Evolutionary conservation across 2,888 invertebrate species (phyloP).

Genomic region (Thumatha senex): DNA sequence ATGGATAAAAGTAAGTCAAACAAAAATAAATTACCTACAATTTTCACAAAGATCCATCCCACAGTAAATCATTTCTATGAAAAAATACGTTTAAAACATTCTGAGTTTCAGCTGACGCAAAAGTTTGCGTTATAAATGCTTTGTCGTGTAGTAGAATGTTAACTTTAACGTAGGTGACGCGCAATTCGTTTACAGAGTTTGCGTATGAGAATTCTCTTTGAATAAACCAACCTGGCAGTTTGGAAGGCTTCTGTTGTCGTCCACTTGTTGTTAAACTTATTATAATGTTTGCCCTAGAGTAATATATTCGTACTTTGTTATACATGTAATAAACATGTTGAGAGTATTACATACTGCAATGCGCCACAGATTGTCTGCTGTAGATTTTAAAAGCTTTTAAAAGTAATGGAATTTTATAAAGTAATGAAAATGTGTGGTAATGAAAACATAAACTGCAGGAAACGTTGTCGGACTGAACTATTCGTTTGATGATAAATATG

Average conservation of each 20-base stretch:
- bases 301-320: not conserved
- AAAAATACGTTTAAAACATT: slow-evolving; percentile 30
- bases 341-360: no score
- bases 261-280: slow-evolving; percentile 5
- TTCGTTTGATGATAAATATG: no score
- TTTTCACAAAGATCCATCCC: slow-evolving; percentile 26
- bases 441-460: no score
- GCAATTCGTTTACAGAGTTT: slow-evolving; percentile 25
- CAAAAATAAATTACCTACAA: slow-evolving; percentile 24
- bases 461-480: no score
- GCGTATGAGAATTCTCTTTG: slow-evolving; percentile 6
- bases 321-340: not conserved
- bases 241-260: not conserved
- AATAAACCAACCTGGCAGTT: slow-evolving; percentile 3
- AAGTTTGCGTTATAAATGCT: slow-evolving; percentile 33
- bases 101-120: slow-evolving; percentile 30
- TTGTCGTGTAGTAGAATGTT: slow-evolving; percentile 20
- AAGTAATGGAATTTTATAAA: no score
- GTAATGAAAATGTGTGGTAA: no score
- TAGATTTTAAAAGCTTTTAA: no score
- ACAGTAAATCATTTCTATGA: slow-evolving; percentile 34
- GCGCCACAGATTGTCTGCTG: no score
- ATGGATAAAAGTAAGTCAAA: slow-evolving; percentile 12
- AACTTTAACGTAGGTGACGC: slow-evolving; percentile 24
- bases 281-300: not conserved